Base-by-base conservation (phyloP, 2,888 invertebrate genomes). In the Drosophila pseudotakahashii region DNA sequence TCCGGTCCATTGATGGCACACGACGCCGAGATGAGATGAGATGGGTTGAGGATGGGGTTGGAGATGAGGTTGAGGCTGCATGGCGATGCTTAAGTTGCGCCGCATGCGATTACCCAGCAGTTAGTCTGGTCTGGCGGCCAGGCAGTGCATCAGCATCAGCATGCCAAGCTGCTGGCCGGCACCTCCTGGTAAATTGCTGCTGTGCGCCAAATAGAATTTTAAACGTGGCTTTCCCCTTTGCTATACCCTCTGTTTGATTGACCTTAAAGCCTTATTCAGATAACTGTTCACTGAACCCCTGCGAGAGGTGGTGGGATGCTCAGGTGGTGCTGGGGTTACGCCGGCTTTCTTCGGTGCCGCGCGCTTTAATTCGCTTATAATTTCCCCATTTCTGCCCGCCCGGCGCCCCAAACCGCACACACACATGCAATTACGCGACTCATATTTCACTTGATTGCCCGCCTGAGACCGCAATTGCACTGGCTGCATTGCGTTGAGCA, bases 61-160 rank as follows among this genome's bases (percentile, higher is more conserved):
- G 2, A 7, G 7, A 7, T 26, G 36, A 4, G 44, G 44, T 13
- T 23, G 78, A 34, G 78, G 76, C 67, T 70, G 86, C 73, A 73
- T 58, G 68, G 75, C 77, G 78, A 61, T 48, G 63, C 69, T 83
- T 75, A 76, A 86, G 81, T 57, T 76, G 79, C 85, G 69, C 82
- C 83, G 88, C 84, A 84, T 87, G 88, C 77, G 88, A 87, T 87
- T 84, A 84, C 85, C 82, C 85, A 81, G 88, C 83, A 87, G 83
- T 84, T 84, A 78, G 86, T 86, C 79, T 78, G 67, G 70, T 79
- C 81, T 81, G 66, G 69, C 70, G 36, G 36, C 23, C 30, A 37
- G 73, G 47, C 64, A 67, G 67, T 73, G 73, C 66, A 67, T 73
- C 73, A 68, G 34, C 34, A 67, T 73, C 73, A 68, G 61, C 71